A percentile compares a stretch with the other conserved stretches of the same genome.
These are phyloP conservation scores for Battus philenor DNA, from an alignment of 1,140 invertebrate genomes.

Conservation along the genomic window DNA sequence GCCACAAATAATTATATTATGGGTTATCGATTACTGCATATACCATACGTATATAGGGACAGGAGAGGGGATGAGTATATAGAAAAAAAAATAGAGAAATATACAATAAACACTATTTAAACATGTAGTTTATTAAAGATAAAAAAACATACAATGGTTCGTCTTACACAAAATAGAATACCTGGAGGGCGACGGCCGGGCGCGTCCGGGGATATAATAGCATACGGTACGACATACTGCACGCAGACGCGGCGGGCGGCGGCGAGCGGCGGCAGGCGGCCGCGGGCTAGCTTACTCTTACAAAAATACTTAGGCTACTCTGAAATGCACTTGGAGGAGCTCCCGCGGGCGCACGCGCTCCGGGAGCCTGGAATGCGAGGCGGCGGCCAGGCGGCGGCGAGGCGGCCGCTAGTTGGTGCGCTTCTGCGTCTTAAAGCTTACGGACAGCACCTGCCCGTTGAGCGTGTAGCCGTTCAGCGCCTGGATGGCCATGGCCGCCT, in stretches of 20 bases:
- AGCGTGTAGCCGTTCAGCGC: conserved; percentile 98
- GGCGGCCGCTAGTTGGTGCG: conserved; percentile 65
- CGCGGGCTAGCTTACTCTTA: conserved; percentile 69
- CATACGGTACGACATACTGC: no score
- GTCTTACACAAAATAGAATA: conserved; percentile 77
- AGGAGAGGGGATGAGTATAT: conserved; percentile 57
- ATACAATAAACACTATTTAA: conserved; percentile 74
- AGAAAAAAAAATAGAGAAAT: conserved; percentile 72
- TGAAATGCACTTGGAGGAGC: conserved; percentile 72
- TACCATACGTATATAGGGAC: conserved; percentile 67
- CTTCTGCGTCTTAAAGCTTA: conserved; percentile 98
- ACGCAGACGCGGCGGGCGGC: conserved; percentile 35
- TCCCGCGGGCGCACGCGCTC: conserved; percentile 74
- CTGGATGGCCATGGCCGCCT: conserved; percentile 97
- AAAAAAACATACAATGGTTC: conserved; percentile 74
- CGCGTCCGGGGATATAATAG: no score
- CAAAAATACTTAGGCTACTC: conserved; percentile 75
- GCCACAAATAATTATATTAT: conserved; percentile 69
- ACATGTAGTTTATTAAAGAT: conserved; percentile 76
- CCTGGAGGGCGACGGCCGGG: conserved; percentile 51
- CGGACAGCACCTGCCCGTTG: conserved; percentile 97
- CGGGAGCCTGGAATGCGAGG: conserved; percentile 75
- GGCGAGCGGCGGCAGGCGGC: conserved; percentile 36
- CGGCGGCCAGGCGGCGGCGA: conserved; percentile 53
- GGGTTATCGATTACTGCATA: conserved; percentile 51